Conservation (phyloP, 2,113 vertebrate species). For the Castor canadensis region DNA sequence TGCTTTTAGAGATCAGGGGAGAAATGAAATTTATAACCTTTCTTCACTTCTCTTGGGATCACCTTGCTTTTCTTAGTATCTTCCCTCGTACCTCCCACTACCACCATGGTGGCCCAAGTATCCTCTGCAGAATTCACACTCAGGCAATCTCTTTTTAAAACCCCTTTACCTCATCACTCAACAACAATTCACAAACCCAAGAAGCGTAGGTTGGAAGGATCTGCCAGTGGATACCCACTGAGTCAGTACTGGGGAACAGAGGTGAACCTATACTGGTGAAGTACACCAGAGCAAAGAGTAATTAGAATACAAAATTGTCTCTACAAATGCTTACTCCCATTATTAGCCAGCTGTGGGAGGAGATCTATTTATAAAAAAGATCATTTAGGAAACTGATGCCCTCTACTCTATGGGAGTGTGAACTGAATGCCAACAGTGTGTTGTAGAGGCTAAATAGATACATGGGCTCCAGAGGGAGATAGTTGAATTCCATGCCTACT, state of each 20-base stretch:
- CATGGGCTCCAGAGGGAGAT: too few relatives aligned
- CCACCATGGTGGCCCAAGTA: background rate
- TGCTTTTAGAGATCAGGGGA: background rate
- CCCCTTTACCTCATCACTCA: background rate
- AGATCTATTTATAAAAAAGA: too few relatives aligned
- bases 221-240: too few relatives aligned
- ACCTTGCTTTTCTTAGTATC: background rate
- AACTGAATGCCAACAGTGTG: background rate
- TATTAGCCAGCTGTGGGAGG: too few relatives aligned
- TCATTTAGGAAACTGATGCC: too few relatives aligned
- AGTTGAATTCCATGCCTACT: background rate
- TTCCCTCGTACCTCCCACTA: fast-evolving
- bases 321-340: too few relatives aligned
- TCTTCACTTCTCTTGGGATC: background rate
- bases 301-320: too few relatives aligned
- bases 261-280: too few relatives aligned
- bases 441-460: background rate
- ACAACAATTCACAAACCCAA: background rate
- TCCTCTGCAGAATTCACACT: background rate
- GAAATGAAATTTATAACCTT: background rate
- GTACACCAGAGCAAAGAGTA: too few relatives aligned
- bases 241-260: too few relatives aligned
- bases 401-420: too few relatives aligned
- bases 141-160: background rate
- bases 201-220: too few relatives aligned